A percentile compares a stretch with the other conserved stretches of the same genome.
These are phyloP conservation scores for Mimumesa dahlbomi DNA, from an alignment of 2,888 invertebrate genomes.

Conservation along the genomic window DNA sequence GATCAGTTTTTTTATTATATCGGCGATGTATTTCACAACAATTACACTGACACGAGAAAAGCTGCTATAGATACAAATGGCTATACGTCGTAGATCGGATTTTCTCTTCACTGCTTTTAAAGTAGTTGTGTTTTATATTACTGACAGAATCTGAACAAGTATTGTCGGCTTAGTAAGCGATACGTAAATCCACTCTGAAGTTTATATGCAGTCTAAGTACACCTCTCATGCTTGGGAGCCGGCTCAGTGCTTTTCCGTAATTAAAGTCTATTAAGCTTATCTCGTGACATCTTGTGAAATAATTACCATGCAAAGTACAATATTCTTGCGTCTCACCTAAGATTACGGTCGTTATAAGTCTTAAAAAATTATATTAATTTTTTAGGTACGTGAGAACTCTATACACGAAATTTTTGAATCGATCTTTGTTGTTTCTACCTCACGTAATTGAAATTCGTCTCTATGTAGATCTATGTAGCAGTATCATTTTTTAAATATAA, in stretches of 20 bases:
- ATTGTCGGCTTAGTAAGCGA: slow-evolving; percentile 29
- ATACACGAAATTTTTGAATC: too few relatives aligned
- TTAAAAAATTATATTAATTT: not conserved
- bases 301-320: not conserved
- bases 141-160: slow-evolving; percentile 40
- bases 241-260: slow-evolving; percentile 39
- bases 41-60: not conserved
- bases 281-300: not conserved
- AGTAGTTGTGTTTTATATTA: not conserved
- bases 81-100: not conserved
- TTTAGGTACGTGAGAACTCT: not conserved
- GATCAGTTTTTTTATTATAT: too few relatives aligned
- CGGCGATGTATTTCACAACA: too few relatives aligned
- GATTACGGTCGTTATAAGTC: not conserved
- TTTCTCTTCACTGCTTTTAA: not conserved
- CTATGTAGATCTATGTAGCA: too few relatives aligned
- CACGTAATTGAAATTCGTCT: too few relatives aligned
- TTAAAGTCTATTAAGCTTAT: slow-evolving; percentile 32
- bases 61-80: not conserved
- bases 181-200: slow-evolving; percentile 30
- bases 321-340: not conserved
- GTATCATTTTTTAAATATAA: too few relatives aligned
- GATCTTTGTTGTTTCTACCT: too few relatives aligned
- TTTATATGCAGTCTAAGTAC: slow-evolving; percentile 15
- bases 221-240: slow-evolving; percentile 17